A percentile compares a stretch with the other conserved stretches of the same genome.
Evolutionary conservation across 2,797 vertebrate species (phyloP).

Genomic region (Erethizon dorsatum): DNA sequence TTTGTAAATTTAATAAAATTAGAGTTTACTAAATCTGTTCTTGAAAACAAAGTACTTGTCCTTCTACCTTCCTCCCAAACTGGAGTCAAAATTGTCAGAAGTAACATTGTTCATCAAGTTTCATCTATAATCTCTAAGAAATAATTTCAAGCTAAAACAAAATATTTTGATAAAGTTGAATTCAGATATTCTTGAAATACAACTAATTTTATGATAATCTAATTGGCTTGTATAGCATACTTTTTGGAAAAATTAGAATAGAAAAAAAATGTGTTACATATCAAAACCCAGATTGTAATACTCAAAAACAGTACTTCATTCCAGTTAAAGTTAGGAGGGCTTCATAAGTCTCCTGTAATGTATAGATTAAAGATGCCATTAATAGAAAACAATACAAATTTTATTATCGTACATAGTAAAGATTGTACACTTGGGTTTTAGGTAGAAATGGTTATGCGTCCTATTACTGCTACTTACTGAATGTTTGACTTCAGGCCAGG

Average conservation of each 20-base stretch:
- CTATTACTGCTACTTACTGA: neutral
- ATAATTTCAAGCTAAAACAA: conserved; percentile 30
- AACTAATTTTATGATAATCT: conserved; percentile 4
- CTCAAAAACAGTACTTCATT: neutral
- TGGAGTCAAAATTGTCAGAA: conserved; percentile 39
- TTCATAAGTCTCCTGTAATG: neutral
- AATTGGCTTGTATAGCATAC: neutral
- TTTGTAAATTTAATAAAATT: conserved; percentile 67
- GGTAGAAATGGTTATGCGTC: neutral
- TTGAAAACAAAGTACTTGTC: conserved; percentile 35
- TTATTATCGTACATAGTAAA: neutral
- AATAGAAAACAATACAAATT: neutral
- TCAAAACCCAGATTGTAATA: neutral
- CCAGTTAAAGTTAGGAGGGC: neutral
- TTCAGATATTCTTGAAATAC: neutral
- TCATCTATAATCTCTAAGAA: conserved; percentile 25
- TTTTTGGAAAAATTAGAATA: neutral
- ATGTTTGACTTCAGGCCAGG: neutral
- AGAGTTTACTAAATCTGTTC: conserved; percentile 8
- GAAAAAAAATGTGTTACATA: neutral
- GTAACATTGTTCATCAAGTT: neutral
- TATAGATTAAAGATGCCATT: neutral
- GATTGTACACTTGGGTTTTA: neutral
- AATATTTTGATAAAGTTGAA: neutral
- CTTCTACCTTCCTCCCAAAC: neutral